A percentile compares a stretch with the other conserved stretches of the same genome.
Evolutionary conservation across 2,113 vertebrate species (phyloP).

Genomic region (Rhinolophus ferrumequinum): DNA sequence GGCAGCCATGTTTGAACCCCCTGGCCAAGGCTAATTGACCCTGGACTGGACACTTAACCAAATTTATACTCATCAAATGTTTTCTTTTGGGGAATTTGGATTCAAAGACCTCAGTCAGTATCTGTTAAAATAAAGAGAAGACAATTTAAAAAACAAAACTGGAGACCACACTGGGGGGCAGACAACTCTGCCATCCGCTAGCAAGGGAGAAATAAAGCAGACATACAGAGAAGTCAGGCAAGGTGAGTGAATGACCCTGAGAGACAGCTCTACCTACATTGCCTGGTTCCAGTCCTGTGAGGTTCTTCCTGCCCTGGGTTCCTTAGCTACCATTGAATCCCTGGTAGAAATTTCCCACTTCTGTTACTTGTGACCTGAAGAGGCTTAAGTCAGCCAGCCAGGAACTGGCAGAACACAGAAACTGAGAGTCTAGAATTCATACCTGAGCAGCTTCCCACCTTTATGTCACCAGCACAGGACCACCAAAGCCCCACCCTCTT

Average conservation of each 20-base stretch:
- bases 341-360: not conserved
- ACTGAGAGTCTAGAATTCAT: not conserved
- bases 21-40: not conserved
- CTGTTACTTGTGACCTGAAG: not conserved
- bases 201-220: not conserved
- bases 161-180: not conserved
- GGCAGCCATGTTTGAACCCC: not conserved
- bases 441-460: not conserved
- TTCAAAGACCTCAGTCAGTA: not conserved
- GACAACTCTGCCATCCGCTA: too few species aligned
- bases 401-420: not conserved
- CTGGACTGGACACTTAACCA: not conserved
- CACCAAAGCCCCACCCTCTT: not conserved
- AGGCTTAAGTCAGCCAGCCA: not conserved
- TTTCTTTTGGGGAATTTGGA: not conserved
- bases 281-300: not conserved
- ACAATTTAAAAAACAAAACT: not conserved
- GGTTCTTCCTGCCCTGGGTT: not conserved
- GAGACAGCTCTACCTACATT: too few species aligned
- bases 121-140: not conserved
- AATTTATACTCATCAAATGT: not conserved
- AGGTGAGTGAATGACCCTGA: not conserved
- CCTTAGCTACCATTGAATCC: not conserved
- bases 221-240: not conserved
- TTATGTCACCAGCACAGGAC: not conserved